Evolutionary conservation across 2,797 vertebrate genomes (phyloP), one percentile per base, ranked within the genome.

Genomic region (Lepus townsendii): DNA sequence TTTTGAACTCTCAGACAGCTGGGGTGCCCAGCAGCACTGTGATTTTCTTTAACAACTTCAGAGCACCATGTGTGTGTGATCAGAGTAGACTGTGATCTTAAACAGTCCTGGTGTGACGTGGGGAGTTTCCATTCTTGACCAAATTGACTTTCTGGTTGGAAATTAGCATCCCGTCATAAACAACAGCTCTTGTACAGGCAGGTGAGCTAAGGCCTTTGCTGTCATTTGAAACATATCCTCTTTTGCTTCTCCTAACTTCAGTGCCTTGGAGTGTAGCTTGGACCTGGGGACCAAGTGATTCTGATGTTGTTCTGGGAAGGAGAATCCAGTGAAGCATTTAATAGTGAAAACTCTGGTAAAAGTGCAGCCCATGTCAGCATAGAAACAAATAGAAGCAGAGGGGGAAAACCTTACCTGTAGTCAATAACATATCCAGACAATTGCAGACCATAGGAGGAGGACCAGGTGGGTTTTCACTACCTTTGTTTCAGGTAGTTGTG

Each of bases 1-100:
- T 97, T 47, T 96, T 95, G 88, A 97, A 95, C 69, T 90, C 65
- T 87, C 83, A 92, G 88, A 82, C 65, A 92, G 90, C 72, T 91
- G 65, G 62, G 62, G 27, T 76, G 38, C 50, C 60, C 76, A 94
- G 79, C 87, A 88, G 35, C 1, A 1, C 42, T 13, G 42, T 47
- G 60, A 47, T 79, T 96, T 95, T 88, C 69, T 93, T 93, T 60
- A 95, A 86, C 11, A 6, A 75, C 47, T 88, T 77, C 60, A 88
- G 85, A 38, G n/a, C 38, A n/a, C 77, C 66, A 69, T 84, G 76
- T 95, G 63, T 94, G 83, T 50, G 35, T 0, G 5, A 90, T 93
- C 86, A 82, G 71, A 92, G 26, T 27, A 90, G 30, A 47, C 83
- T 72, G 85, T 95, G 92, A 94, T 95, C 83, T 88, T 87, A 88